Base-by-base conservation (phyloP, 2,888 invertebrate genomes). In the Amiota mariae region DNA sequence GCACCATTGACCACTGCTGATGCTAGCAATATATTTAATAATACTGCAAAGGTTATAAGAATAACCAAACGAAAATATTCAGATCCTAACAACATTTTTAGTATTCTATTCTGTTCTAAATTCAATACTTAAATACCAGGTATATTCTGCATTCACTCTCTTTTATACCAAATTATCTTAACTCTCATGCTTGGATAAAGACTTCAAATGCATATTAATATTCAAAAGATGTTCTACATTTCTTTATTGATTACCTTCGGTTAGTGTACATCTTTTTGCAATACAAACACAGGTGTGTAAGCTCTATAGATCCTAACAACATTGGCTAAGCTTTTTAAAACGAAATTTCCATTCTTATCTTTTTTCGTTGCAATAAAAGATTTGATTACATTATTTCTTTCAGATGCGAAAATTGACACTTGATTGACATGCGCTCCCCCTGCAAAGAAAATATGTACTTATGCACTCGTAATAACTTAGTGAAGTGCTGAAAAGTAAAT, bases 391-490 rank as follows among this genome's bases (percentile, higher is more conserved):
- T 76, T 66, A 68, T 12, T 48, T 24, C 18, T 11, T 36, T 49
- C 3, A 3, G 51, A 49, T 49, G 15, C 47, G 63, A 64, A 20
- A 70, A 59, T 73, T 78, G 80, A 77, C 80, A 73, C 57, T 11
- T 80, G 80, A 80, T 79, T 78, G 80, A 81, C 81, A 49, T 75
- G 24, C 24, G 24, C 24, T 3, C 24, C 1, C 24, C 1, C 24
- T 24, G 1, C 24, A 24, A 24, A 24, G 24, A 24, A 24, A 2
- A 24, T 24, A 24, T 3, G 3, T 24, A 24, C 24, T 24, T 24
- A 24, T 24, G 24, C 3, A 24, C 3, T 24, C 3, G 3, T 24
- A 2, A 24, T 24, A 24, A 24, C 24, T 24, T 3, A 24, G 24
- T 24, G 24, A 24, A 24, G 24, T 2, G 24, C 24, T 24, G 24